Evolutionary conservation across 2,113 vertebrate species (phyloP).

Genomic region (Pomatostomus ruficeps): DNA sequence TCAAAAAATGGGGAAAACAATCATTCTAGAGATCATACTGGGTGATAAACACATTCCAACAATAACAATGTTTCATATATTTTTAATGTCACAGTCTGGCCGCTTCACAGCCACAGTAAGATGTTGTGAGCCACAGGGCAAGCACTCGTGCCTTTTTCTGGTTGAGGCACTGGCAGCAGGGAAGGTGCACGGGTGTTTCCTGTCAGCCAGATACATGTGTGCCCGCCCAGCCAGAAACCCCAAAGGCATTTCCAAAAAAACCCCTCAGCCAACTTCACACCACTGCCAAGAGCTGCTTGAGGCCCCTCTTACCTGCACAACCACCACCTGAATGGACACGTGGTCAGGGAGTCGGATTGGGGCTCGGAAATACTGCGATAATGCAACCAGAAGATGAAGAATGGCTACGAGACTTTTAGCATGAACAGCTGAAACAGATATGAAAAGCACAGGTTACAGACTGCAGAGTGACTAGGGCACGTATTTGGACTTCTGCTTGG

Average conservation of each 20-base stretch:
- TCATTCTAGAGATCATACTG: constrained; percentile 46
- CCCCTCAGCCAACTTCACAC: not conserved
- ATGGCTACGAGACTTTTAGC: constrained; percentile 96
- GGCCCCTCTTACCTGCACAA: constrained; percentile 87
- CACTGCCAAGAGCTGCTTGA: not conserved
- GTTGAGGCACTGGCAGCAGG: not conserved
- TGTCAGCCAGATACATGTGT: not conserved
- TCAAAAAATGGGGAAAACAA: constrained; percentile 47
- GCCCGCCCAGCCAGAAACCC: not conserved
- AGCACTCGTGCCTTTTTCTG: constrained; percentile 2
- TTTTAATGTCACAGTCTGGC: constrained; percentile 4
- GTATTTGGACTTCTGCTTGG: not conserved
- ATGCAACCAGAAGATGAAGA: constrained; percentile 91
- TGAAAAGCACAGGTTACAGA: constrained; percentile 19
- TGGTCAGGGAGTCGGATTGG: constrained; percentile 95
- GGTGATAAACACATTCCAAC: constrained; percentile 47
- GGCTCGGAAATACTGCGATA: constrained; percentile 95
- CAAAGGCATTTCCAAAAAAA: not conserved
- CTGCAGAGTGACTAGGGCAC: not conserved
- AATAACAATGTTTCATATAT: constrained; percentile 16
- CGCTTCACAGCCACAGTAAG: not conserved
- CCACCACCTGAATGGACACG: constrained; percentile 94
- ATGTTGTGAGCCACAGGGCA: not conserved
- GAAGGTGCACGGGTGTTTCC: not conserved
- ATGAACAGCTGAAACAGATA: constrained; percentile 83